A percentile compares a stretch with the other conserved stretches of the same genome.
Evolutionary conservation across 2,888 invertebrate genomes (phyloP).

Genomic region (Chymomyza caudatula): DNA sequence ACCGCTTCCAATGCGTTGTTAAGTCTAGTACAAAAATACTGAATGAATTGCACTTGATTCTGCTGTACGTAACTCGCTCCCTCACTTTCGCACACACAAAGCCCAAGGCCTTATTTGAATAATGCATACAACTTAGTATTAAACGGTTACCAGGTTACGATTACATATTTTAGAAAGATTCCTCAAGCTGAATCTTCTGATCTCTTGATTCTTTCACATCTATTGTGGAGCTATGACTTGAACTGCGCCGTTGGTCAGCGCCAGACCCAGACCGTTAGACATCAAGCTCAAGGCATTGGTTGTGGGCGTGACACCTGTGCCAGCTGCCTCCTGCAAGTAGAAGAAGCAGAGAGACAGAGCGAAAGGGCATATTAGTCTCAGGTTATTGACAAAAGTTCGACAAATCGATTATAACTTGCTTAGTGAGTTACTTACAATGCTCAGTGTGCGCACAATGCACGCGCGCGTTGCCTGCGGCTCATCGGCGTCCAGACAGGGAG

Average conservation of each 20-base stretch:
- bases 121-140: not conserved
- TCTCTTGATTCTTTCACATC: not conserved
- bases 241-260: slow-evolving; percentile 68
- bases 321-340: slow-evolving; percentile 47
- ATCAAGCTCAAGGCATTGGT: slow-evolving; percentile 68
- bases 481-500: slow-evolving; percentile 73
- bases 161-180: not conserved
- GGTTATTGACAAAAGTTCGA: too few species aligned
- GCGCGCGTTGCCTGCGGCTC: slow-evolving; percentile 68
- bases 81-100: slow-evolving; percentile 23
- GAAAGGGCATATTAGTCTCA: too few species aligned
- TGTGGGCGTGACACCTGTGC: slow-evolving; percentile 39
- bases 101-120: not conserved
- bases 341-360: not conserved
- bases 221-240: slow-evolving; percentile 56
- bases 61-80: not conserved
- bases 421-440: slow-evolving; percentile 75
- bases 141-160: not conserved
- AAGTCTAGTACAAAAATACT: slow-evolving; percentile 69
- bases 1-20: not conserved
- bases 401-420: too few species aligned
- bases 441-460: slow-evolving; percentile 77
- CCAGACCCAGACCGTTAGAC: slow-evolving; percentile 74
- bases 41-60: slow-evolving; percentile 64
- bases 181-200: not conserved